phyloP scores from a whole-genome alignment of 1,140 invertebrate genomes.

The Heliconius nattereri region DNA sequence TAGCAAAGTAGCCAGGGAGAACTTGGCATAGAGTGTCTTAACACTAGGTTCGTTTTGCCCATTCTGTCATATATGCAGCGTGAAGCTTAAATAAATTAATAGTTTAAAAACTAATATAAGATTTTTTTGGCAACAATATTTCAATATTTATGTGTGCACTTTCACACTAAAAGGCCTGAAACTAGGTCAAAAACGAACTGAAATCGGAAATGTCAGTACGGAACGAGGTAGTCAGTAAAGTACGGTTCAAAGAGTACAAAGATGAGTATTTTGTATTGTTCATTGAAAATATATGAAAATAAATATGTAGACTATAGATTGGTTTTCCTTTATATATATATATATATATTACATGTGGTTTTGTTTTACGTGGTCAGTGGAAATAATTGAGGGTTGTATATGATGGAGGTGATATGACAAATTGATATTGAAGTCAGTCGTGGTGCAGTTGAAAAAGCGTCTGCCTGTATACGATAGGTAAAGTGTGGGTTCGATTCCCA shows the following conservation, averaged over 20 bases:
- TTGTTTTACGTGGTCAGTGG: no score
- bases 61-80: no score
- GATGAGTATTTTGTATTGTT: not conserved
- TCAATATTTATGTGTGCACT: not conserved
- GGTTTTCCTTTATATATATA: no score
- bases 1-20: no score
- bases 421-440: not conserved
- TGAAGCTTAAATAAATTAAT: no score
- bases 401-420: not conserved
- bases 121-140: not conserved
- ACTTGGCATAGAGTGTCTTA: no score
- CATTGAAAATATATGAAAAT: slow-evolving; percentile 1
- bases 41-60: no score
- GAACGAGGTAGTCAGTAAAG: not conserved
- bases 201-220: not conserved
- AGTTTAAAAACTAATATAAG: not conserved
- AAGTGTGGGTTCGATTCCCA: not conserved
- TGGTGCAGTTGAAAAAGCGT: not conserved
- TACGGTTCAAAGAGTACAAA: not conserved
- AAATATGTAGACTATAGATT: not conserved
- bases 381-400: no score
- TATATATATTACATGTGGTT: no score
- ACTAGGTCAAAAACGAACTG: not conserved
- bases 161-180: not conserved
- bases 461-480: not conserved